Percentiles rank a stretch among this genome's conserved stretches.
These are phyloP conservation scores for Drosophila parvula DNA, from an alignment of 1,140 invertebrate species.

Conservation along the genomic window DNA sequence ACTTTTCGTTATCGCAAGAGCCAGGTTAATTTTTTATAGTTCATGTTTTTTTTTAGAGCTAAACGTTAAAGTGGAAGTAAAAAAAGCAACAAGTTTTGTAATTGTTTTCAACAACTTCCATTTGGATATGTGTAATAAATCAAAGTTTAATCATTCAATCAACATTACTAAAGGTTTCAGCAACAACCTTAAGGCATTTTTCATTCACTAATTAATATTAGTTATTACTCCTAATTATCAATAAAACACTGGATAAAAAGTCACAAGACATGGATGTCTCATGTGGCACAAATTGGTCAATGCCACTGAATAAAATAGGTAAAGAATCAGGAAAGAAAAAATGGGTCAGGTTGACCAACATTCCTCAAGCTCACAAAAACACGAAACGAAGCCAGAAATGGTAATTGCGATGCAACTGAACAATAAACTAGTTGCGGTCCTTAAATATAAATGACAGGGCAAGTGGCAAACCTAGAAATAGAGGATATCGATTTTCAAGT, in stretches of 20 bases:
- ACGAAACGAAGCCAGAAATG: slow-evolving; percentile 1
- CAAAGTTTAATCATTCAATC: not conserved
- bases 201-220: no score
- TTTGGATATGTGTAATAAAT: not conserved
- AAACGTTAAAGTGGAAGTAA: not conserved
- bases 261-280: not conserved
- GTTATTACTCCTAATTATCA: no score
- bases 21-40: not conserved
- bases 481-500: slow-evolving; percentile 9
- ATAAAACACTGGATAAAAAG: not conserved
- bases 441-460: slow-evolving; percentile 9
- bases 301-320: not conserved
- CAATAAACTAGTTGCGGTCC: slow-evolving; percentile 13
- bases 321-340: not conserved
- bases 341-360: slow-evolving; percentile 6
- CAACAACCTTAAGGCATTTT: not conserved
- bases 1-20: not conserved
- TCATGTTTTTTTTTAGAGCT: not conserved
- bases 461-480: not conserved
- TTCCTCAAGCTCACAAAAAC: slow-evolving; percentile 9
- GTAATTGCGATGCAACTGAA: slow-evolving; percentile 11
- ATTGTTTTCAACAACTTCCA: not conserved
- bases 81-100: not conserved
- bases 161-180: no score
- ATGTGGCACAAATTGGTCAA: not conserved